Percentiles rank a stretch among this genome's conserved stretches.
Conservation (phyloP, 2,113 vertebrate species). For the Ramphastos sulfuratus region DNA sequence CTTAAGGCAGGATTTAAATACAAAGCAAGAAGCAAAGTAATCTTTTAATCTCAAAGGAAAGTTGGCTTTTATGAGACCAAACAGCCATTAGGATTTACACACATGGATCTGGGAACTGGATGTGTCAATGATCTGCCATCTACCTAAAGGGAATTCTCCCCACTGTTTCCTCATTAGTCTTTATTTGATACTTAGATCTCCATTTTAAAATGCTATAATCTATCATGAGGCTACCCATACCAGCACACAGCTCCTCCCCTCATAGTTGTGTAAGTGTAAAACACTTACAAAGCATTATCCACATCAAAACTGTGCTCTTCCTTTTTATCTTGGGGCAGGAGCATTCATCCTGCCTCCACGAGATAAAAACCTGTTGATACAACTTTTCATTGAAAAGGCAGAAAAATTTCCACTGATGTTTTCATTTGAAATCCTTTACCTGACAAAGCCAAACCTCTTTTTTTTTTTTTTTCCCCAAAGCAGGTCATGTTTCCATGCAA, state of each 20-base stretch:
- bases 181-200: background rate
- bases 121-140: accelerated
- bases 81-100: background rate
- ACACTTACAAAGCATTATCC: background rate
- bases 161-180: background rate
- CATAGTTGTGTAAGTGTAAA: background rate
- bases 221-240: background rate
- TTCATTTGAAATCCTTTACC: background rate
- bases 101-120: background rate
- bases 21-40: background rate
- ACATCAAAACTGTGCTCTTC: background rate
- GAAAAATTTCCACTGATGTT: background rate
- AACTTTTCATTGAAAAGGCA: background rate
- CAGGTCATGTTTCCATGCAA: background rate
- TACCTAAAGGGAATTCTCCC: background rate
- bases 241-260: background rate
- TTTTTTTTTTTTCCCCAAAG: too few relatives aligned
- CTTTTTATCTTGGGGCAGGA: background rate
- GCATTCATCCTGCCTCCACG: background rate
- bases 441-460: background rate
- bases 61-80: background rate
- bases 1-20: too few relatives aligned
- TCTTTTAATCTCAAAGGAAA: background rate
- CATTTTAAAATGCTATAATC: background rate
- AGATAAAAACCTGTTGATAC: background rate